Conservation (phyloP, 2,113 vertebrate genomes). For the Riparia riparia region DNA sequence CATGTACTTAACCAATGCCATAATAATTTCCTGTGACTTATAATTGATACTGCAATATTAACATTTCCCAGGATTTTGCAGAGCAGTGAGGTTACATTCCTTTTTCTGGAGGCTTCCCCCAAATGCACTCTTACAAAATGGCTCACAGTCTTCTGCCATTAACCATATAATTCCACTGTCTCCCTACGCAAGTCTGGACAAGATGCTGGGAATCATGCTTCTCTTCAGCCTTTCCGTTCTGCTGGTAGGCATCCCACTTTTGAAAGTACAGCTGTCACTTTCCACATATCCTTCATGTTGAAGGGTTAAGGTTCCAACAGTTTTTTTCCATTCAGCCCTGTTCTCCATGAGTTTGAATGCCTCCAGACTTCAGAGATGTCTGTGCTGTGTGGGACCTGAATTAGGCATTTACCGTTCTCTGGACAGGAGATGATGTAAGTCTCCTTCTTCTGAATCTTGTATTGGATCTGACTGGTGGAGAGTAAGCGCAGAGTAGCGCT, state of each 20-base stretch:
- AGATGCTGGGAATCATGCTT: background rate
- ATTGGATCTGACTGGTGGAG: background rate
- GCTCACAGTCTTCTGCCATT: constrained; percentile 6
- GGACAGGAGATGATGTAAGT: background rate
- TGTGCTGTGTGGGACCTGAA: background rate
- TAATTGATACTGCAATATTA: constrained; percentile 60
- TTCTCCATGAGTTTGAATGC: background rate
- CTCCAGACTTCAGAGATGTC: background rate
- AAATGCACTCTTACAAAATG: background rate
- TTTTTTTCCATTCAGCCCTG: background rate
- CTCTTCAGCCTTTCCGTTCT: background rate
- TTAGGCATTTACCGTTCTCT: background rate
- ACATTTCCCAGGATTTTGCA: constrained; percentile 64
- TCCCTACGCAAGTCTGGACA: background rate
- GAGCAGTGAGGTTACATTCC: constrained; percentile 1
- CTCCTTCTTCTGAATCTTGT: background rate
- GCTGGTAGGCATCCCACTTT: background rate
- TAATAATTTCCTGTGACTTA: constrained; percentile 77
- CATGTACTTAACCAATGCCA: constrained; percentile 53
- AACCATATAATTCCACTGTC: background rate
- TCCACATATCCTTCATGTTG: background rate
- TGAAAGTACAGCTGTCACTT: background rate
- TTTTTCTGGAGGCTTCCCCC: constrained; percentile 9
- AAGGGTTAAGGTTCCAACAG: background rate
- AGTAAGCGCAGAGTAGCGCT: background rate